Base-by-base conservation (phyloP, 2,113 vertebrate genomes). In the Sakesphorus luctuosus region DNA sequence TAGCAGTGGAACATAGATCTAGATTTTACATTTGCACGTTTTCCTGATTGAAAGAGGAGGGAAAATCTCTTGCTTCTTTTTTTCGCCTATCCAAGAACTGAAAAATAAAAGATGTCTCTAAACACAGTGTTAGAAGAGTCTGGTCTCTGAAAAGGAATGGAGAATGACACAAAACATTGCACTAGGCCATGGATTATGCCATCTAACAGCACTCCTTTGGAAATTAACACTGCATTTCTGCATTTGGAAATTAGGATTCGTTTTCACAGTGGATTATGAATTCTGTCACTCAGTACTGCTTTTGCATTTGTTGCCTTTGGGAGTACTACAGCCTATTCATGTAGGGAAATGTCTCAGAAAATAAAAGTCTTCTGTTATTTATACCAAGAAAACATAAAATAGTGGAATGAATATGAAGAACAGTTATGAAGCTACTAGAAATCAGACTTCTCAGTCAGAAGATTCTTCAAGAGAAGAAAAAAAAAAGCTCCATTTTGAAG, bases 261-360 rank as follows among this genome's bases (percentile, higher is more conserved):
- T 93, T 96, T 93, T 94, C 50, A 63, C 13, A 79, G 13, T 63
- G 69, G 58, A 66, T 92, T 78, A 87, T 23, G 38, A 68, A 46
- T 92, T 66, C 28, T 82, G 9, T 66, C 87, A 69, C 24, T 92
- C 18, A 55, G 13, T 44, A 73, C 9, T 44, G 9, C 5, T 73
- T 90, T 69, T 90, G 19, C 38, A 73, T 78, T 63, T 87, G 8
- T 46, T 68, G 49, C 59, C 46, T 80, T 91, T 67, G 38, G n/a
- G 55, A 94, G 9, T 28, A 69, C 38, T 53, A 24, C 7, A 49
- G 10, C 5, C 2, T 80, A 66, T 71, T 50, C 50, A 38, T 38
- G 10, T 4, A 71, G 35, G 47, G 77, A 84, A 87, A 55, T 12
- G 19, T 24, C 31, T 55, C 44, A 66, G 38, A 69, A 95, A 84